Conservation (phyloP, 2,113 vertebrate species). For the human (Homo sapiens) region GRCh38 chr5:58251001-58251500, state of each 20-base stretch:
- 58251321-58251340: accelerated
- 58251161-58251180: background rate
- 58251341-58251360: too few relatives aligned
- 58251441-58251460: background rate
- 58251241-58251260: background rate
- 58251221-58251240: background rate
- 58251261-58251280: background rate
- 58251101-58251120: background rate
- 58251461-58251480: background rate
- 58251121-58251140: background rate
- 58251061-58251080: background rate
- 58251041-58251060: background rate
- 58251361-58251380: background rate
- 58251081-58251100: background rate
- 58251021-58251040: background rate
- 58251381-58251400: background rate
- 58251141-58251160: background rate
- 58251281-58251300: background rate
- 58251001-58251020: background rate
- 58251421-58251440: background rate
- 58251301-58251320: too few relatives aligned
- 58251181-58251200: background rate
- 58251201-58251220: background rate
- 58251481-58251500: background rate
- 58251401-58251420: background rate